Evolutionary conservation across 2,797 vertebrate species (phyloP).

Genomic region (Heterohyrax brucei): DNA sequence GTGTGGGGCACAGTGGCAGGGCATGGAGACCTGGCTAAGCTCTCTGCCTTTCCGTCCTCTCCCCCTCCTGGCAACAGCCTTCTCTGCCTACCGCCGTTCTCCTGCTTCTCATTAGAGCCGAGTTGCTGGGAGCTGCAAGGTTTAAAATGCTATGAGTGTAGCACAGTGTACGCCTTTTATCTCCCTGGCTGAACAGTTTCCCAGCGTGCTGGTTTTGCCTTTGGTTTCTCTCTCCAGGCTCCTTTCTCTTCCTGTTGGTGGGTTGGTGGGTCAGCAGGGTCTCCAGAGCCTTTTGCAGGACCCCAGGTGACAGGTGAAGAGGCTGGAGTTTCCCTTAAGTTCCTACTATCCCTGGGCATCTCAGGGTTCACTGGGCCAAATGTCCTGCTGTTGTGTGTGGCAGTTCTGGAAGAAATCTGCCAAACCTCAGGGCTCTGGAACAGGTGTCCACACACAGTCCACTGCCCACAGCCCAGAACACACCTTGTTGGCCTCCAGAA

Average conservation of each 20-base stretch:
- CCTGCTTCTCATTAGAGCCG: conserved; percentile 31
- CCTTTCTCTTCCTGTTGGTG: neutral
- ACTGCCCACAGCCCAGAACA: neutral
- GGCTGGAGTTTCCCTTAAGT: neutral
- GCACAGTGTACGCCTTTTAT: neutral
- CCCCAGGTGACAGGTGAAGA: neutral
- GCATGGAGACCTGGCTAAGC: neutral
- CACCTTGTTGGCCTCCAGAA: neutral
- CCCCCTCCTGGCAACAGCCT: accelerated
- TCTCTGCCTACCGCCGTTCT: neutral
- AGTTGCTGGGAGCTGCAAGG: neutral
- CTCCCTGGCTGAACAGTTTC: conserved; percentile 1
- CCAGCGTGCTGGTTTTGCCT: neutral
- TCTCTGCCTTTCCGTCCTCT: neutral
- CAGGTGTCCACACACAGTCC: neutral
- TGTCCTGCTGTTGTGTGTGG: neutral
- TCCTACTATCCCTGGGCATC: neutral
- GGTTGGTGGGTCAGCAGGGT: neutral
- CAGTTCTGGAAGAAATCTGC: neutral
- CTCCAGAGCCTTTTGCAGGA: neutral
- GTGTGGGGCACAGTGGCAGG: neutral
- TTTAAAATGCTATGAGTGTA: neutral
- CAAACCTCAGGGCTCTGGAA: neutral
- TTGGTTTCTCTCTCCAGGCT: neutral
- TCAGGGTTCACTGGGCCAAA: neutral